These are phyloP conservation scores for Dolichallabes microphthalmus DNA, from an alignment of 2,113 vertebrate genomes.

Conservation along the genomic window DNA sequence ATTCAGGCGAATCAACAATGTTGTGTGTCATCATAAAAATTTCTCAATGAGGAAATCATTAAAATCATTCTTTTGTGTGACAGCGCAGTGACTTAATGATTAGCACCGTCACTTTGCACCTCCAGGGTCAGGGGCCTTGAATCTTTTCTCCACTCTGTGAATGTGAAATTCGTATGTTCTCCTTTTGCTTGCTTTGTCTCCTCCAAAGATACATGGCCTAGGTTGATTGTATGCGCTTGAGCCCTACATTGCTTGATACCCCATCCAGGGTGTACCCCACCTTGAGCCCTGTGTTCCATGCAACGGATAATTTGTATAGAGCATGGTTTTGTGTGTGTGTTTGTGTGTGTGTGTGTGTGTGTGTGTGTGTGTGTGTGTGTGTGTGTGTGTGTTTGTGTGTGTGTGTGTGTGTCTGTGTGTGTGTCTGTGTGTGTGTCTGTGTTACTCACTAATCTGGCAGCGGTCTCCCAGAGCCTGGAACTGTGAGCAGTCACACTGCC, in stretches of 20 bases:
- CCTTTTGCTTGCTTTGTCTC: too few relatives aligned
- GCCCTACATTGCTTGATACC: too few relatives aligned
- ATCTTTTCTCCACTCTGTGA: too few relatives aligned
- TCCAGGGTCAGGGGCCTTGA: too few relatives aligned
- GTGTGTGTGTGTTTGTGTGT: slow-evolving; percentile 18
- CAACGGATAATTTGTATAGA: too few relatives aligned
- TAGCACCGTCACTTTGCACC: too few relatives aligned
- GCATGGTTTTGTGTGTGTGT: neutral
- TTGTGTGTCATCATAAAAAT: neutral
- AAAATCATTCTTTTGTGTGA: neutral
- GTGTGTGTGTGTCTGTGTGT: slow-evolving; percentile 12
- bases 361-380: slow-evolving; percentile 22
- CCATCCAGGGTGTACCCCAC: too few relatives aligned
- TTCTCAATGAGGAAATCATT: neutral
- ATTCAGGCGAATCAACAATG: neutral
- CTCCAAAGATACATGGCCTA: too few relatives aligned
- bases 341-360: slow-evolving; percentile 12
- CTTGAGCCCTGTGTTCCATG: too few relatives aligned
- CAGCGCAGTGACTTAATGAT: too few relatives aligned
- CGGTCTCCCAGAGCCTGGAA: slow-evolving; percentile 93
- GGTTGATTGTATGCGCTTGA: too few relatives aligned
- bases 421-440: slow-evolving; percentile 19
- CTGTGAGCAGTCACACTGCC: slow-evolving; percentile 91
- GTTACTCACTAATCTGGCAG: slow-evolving; percentile 93
- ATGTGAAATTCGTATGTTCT: too few relatives aligned